Conservation (phyloP, 2,888 invertebrate species). For the Strigamia crassipes region DNA sequence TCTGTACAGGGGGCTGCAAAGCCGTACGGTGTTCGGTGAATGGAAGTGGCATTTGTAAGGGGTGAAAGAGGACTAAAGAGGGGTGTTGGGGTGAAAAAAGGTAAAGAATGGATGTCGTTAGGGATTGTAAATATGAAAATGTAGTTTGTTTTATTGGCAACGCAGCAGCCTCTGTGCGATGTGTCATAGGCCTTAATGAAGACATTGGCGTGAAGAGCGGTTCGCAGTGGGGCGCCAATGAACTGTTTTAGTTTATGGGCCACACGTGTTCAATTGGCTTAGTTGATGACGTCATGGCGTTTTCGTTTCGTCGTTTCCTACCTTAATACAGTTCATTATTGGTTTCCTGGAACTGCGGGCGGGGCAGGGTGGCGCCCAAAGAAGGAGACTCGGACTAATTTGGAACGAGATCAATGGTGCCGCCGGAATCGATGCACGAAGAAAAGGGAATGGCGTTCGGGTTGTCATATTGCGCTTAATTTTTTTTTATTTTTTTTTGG, state of each 20-base stretch:
- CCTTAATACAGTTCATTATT: slow-evolving; percentile 27
- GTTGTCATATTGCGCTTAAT: no score
- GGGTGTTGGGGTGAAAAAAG: not conserved
- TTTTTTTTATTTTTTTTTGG: no score
- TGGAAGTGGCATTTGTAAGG: not conserved
- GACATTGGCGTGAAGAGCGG: slow-evolving; percentile 30
- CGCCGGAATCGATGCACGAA: not conserved
- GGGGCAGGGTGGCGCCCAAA: not conserved
- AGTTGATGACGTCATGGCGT: slow-evolving; percentile 19
- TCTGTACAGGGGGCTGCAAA: not conserved
- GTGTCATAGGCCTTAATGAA: slow-evolving; percentile 26
- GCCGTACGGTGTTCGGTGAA: not conserved
- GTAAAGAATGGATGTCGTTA: slow-evolving; percentile 4
- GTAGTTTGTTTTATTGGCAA: not conserved
- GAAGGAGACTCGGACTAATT: not conserved
- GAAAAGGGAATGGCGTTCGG: not conserved
- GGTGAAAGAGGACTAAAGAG: not conserved
- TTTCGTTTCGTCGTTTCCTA: not conserved
- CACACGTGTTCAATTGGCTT: slow-evolving; percentile 34
- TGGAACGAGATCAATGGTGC: not conserved
- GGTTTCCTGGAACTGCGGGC: slow-evolving; percentile 1
- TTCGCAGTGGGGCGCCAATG: slow-evolving; percentile 10
- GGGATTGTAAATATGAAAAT: slow-evolving; percentile 20
- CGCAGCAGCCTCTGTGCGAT: not conserved
- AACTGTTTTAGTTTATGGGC: slow-evolving; percentile 32